phyloP scores from a whole-genome alignment of 2,797 vertebrate species.

The Sebastes iracundus region DNA sequence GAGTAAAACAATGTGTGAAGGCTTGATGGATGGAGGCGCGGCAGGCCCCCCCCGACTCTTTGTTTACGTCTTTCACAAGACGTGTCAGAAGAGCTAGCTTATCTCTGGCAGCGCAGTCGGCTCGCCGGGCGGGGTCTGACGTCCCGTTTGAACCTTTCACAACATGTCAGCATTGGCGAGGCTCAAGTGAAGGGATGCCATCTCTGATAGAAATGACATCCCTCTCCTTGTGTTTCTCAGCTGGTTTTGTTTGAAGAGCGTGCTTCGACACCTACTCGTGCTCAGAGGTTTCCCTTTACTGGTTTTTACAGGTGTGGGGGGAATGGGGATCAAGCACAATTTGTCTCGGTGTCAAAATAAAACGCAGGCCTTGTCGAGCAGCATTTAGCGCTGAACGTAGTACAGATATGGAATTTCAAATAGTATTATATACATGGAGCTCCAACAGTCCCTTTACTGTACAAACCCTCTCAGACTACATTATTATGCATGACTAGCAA shows the following conservation, averaged over 20 bases:
- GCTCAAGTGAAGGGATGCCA: constrained; percentile 20
- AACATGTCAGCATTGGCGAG: constrained; percentile 11
- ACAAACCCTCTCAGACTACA: not conserved
- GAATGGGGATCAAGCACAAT: not conserved
- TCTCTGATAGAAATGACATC: constrained; percentile 25
- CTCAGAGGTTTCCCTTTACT: constrained; percentile 7
- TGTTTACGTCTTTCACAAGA: constrained; percentile 51
- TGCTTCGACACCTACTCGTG: not conserved
- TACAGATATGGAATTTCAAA: not conserved
- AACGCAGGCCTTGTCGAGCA: not conserved
- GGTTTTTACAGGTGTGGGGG: constrained; percentile 1
- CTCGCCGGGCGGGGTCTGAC: not conserved
- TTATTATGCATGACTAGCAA: constrained; percentile 15
- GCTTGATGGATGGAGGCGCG: constrained; percentile 55
- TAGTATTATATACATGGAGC: not conserved
- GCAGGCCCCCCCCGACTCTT: constrained; percentile 12
- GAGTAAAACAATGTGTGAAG: constrained; percentile 40
- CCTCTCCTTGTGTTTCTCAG: not conserved
- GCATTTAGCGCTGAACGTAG: not conserved
- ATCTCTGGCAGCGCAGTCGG: constrained; percentile 35
- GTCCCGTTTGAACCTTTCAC: constrained; percentile 33
- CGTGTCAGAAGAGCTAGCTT: constrained; percentile 38
- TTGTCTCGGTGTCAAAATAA: not conserved
- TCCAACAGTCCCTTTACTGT: not conserved
- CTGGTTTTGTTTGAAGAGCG: not conserved